phyloP scores from a whole-genome alignment of 1,140 invertebrate genomes.

The Drosophila gunungcola region DNA sequence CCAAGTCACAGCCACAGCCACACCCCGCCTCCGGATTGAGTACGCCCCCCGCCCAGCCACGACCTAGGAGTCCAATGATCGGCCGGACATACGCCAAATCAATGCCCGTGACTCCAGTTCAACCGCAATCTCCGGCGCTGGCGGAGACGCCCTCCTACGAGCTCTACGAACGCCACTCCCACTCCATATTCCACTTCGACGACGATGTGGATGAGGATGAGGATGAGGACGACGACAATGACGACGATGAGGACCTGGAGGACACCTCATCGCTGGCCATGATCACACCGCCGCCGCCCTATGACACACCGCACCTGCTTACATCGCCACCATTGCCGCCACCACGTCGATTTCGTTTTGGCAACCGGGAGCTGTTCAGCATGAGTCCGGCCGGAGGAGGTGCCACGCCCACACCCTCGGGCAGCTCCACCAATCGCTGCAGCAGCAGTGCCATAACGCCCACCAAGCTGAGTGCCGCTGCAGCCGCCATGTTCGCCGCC shows the following conservation, averaged over 20 bases:
- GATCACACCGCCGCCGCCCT: constrained; percentile 81
- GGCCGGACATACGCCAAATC: constrained; percentile 68
- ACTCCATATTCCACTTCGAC: constrained; percentile 43
- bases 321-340: constrained; percentile 53
- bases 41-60: constrained; percentile 24
- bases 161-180: constrained; percentile 61
- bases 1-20: constrained; percentile 1
- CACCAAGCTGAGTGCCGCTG: constrained; percentile 76
- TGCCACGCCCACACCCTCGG: constrained; percentile 54
- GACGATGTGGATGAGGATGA: constrained; percentile 36
- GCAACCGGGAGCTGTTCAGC: constrained; percentile 76
- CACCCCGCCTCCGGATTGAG: constrained; percentile 7
- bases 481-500: constrained; percentile 72
- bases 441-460: constrained; percentile 75
- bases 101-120: constrained; percentile 80
- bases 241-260: constrained; percentile 42
- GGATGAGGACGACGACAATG: constrained; percentile 33
- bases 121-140: constrained; percentile 67
- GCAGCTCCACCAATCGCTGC: not conserved
- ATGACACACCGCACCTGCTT: constrained; percentile 66
- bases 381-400: constrained; percentile 64
- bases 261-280: constrained; percentile 79
- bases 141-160: constrained; percentile 67
- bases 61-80: constrained; percentile 22
- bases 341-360: constrained; percentile 75